Evolutionary conservation across 2,888 invertebrate species (phyloP).

Genomic region (Leucania comma): DNA sequence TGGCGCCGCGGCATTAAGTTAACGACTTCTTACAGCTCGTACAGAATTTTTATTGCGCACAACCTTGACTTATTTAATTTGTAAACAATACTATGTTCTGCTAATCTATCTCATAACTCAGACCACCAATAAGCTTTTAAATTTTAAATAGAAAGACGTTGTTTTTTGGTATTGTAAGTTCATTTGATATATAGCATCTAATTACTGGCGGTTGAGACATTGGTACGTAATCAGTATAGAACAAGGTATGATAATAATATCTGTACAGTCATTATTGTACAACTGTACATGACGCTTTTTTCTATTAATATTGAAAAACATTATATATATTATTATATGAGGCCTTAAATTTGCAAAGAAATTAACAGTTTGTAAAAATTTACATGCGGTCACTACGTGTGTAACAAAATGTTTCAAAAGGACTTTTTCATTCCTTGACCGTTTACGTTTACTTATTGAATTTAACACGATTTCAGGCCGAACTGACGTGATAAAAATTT

Average conservation of each 20-base stretch:
- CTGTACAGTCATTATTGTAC: no score
- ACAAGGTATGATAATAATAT: no score
- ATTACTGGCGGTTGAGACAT: no score
- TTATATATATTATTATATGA: no score
- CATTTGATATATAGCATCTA: not conserved
- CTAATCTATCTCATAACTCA: conserved; percentile 23
- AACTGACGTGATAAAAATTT: not conserved
- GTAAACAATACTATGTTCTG: conserved; percentile 45
- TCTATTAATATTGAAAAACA: not conserved
- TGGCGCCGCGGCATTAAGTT: conserved; percentile 55
- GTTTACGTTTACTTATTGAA: not conserved
- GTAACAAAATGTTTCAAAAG: no score
- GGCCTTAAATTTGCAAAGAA: not conserved
- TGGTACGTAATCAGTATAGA: no score
- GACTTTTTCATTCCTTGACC: no score
- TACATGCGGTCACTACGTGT: no score
- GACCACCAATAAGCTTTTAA: not conserved
- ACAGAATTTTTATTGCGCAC: conserved; percentile 52
- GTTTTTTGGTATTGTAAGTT: not conserved
- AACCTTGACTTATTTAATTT: conserved; percentile 51
- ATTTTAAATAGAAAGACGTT: not conserved
- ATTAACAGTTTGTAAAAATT: not conserved
- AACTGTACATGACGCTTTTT: no score
- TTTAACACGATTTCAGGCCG: not conserved
- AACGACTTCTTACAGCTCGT: conserved; percentile 32